These are phyloP conservation scores for Himalopsyche kuldschensis DNA, from an alignment of 2,888 invertebrate genomes.

Conservation along the genomic window DNA sequence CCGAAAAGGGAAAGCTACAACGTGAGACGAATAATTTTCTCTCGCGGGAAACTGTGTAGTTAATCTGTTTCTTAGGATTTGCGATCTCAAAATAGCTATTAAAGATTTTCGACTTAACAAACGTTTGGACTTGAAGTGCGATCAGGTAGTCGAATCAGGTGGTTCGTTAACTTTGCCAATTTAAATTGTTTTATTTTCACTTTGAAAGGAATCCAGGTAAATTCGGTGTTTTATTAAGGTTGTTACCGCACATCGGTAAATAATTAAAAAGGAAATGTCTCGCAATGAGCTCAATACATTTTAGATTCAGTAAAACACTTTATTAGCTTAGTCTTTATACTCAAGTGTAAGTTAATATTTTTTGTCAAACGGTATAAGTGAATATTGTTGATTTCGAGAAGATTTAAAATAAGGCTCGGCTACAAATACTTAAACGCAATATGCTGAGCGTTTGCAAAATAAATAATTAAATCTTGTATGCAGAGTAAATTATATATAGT, in stretches of 20 bases:
- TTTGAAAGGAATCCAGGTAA: background rate
- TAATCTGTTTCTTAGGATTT: constrained; percentile 19
- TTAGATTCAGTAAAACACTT: no score
- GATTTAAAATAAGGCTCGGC: no score
- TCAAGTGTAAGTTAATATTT: no score
- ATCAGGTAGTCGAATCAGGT: background rate
- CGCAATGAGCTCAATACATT: background rate
- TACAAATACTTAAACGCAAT: no score
- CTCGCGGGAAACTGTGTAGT: background rate
- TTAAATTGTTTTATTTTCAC: background rate
- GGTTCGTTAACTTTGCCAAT: background rate
- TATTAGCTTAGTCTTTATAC: no score
- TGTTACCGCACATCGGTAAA: background rate
- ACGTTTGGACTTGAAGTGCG: background rate
- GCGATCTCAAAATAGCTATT: constrained; percentile 5
- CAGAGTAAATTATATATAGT: no score
- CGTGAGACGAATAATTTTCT: constrained; percentile 15
- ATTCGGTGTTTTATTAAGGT: background rate
- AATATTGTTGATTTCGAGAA: no score
- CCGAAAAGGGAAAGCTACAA: constrained; percentile 1
- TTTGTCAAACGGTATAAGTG: no score
- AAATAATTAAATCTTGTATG: no score
- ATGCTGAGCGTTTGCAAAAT: no score
- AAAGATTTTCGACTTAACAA: background rate
- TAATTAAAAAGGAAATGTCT: background rate